Conservation (phyloP, 1,140 invertebrate species). For the Solen grandis region DNA sequence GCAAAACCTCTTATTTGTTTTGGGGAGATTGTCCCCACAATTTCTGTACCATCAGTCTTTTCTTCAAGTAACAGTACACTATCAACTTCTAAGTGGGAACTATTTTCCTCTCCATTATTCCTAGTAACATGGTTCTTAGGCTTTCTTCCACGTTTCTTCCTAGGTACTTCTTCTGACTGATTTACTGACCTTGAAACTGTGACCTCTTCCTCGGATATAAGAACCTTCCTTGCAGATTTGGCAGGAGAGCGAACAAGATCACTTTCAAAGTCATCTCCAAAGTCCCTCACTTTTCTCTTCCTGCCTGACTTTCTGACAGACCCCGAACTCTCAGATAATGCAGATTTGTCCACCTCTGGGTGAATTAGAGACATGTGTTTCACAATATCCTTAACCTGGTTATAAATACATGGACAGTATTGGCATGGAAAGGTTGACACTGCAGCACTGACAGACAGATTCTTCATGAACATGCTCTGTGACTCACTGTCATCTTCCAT, state of each 20-base stretch:
- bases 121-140: background rate
- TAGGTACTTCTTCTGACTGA: background rate
- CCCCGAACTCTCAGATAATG: background rate
- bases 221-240: background rate
- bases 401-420: slow-evolving; percentile 26
- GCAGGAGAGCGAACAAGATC: background rate
- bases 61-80: too few species aligned
- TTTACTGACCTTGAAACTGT: background rate
- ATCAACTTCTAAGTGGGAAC: too few species aligned
- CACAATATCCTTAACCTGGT: slow-evolving; percentile 19
- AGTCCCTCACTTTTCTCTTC: slow-evolving; percentile 16
- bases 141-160: background rate
- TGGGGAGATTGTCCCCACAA: too few species aligned
- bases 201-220: background rate
- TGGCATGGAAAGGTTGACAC: slow-evolving; percentile 26
- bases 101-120: too few species aligned
- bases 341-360: background rate
- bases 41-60: too few species aligned
- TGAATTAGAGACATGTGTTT: slow-evolving; percentile 33
- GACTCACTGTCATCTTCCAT: background rate
- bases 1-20: too few species aligned
- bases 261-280: background rate
- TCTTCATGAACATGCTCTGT: too few species aligned
- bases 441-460: too few species aligned
- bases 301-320: slow-evolving; percentile 24